Percentiles rank a stretch among this genome's conserved stretches.
Evolutionary conservation across 2,797 vertebrate genomes (phyloP).

Genomic region (Peromyscus nudipes): DNA sequence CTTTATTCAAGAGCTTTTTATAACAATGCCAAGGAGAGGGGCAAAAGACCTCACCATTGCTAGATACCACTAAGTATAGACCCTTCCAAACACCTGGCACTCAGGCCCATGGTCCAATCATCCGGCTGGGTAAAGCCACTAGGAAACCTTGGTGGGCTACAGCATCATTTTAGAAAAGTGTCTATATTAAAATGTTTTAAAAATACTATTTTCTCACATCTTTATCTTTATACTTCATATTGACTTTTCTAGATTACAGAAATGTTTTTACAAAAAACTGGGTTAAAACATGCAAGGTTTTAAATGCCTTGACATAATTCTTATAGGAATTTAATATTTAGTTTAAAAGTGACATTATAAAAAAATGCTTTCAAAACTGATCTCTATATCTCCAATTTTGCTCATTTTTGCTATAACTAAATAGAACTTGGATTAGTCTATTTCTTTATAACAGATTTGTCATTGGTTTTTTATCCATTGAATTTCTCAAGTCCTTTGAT

Average conservation of each 20-base stretch:
- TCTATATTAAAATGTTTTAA: slow-evolving; percentile 38
- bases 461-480: not conserved
- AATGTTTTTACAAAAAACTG: slow-evolving; percentile 39
- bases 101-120: too few species aligned
- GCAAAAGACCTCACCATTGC: too few species aligned
- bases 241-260: slow-evolving; percentile 44
- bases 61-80: too few species aligned
- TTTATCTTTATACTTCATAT: slow-evolving; percentile 59
- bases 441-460: slow-evolving; percentile 23
- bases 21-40: too few species aligned
- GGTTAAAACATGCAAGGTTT: not conserved
- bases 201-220: slow-evolving; percentile 56
- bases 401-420: not conserved
- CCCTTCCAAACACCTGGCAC: too few species aligned
- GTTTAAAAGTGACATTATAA: slow-evolving; percentile 40
- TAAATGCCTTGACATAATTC: slow-evolving; percentile 21
- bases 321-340: slow-evolving; percentile 43
- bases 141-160: too few species aligned
- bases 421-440: not conserved
- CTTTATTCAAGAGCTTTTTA: too few species aligned
- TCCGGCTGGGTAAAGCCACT: too few species aligned
- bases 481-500: slow-evolving; percentile 30
- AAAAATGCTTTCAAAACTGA: slow-evolving; percentile 20
- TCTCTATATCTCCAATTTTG: not conserved
- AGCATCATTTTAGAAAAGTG: slow-evolving; percentile 16